Evolutionary conservation across 2,113 vertebrate species (phyloP).

Genomic region (Ceyx melanurus): DNA sequence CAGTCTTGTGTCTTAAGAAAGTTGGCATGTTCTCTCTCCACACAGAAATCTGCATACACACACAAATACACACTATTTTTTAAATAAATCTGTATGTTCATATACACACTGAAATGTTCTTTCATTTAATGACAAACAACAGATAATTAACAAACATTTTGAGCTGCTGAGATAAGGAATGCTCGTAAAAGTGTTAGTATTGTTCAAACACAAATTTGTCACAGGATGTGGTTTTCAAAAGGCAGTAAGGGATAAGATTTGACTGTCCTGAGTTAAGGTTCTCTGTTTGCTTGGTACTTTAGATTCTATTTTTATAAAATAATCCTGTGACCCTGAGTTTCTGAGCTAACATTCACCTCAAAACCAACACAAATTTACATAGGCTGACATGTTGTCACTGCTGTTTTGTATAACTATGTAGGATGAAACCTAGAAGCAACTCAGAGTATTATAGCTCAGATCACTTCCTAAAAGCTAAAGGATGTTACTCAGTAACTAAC

Average conservation of each 20-base stretch:
- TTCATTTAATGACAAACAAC: background rate
- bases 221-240: background rate
- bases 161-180: background rate
- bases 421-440: background rate
- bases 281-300: background rate
- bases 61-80: background rate
- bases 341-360: background rate
- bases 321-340: background rate
- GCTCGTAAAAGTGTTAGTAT: background rate
- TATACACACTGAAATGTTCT: background rate
- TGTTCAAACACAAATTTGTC: background rate
- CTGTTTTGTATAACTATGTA: background rate
- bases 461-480: background rate
- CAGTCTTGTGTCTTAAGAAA: background rate
- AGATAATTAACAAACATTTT: background rate
- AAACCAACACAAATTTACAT: background rate
- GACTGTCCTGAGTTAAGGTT: background rate
- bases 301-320: background rate
- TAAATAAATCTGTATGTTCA: background rate
- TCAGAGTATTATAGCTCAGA: background rate
- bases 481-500: background rate
- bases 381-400: background rate
- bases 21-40: background rate
- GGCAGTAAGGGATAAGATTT: background rate
- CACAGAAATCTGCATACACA: background rate